Conservation (phyloP, 2,797 vertebrate species). For the Hoplostethus mediterraneus region DNA sequence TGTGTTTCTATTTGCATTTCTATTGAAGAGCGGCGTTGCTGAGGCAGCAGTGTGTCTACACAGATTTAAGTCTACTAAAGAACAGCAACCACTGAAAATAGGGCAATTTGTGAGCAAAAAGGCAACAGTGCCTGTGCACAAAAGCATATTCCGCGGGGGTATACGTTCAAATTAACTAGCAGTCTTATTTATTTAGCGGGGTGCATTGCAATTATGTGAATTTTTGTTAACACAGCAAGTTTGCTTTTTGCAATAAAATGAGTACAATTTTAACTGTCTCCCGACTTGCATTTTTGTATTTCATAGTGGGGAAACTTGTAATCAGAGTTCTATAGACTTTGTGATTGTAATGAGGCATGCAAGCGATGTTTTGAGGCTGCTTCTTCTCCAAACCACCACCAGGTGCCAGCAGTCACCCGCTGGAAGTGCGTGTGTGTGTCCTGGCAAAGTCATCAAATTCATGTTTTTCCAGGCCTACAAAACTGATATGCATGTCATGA, state of each 20-base stretch:
- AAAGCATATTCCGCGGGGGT: conserved; percentile 72
- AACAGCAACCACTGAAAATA: conserved; percentile 81
- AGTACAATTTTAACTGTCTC: conserved; percentile 53
- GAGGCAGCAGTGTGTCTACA: conserved; percentile 76
- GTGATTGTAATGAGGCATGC: conserved; percentile 42
- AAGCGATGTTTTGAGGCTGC: neutral
- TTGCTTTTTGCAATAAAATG: conserved; percentile 78
- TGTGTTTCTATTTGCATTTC: conserved; percentile 87
- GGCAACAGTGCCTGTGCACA: conserved; percentile 74
- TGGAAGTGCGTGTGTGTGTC: neutral
- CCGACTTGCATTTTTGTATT: conserved; percentile 54
- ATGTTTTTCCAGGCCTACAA: no score
- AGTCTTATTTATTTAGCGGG: conserved; percentile 78
- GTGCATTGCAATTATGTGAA: conserved; percentile 71
- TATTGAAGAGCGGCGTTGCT: conserved; percentile 81
- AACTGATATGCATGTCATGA: no score
- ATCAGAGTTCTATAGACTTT: conserved; percentile 45
- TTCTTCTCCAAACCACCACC: conserved; percentile 68
- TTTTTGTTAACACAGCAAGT: conserved; percentile 80
- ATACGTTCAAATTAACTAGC: conserved; percentile 71
- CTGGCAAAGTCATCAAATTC: no score
- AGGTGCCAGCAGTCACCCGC: conserved; percentile 79
- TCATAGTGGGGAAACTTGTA: conserved; percentile 52
- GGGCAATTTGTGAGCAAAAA: conserved; percentile 89
- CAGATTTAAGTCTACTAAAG: conserved; percentile 80